Base-by-base conservation (phyloP, 1,140 invertebrate genomes). In the Apolygus lucorum region DNA sequence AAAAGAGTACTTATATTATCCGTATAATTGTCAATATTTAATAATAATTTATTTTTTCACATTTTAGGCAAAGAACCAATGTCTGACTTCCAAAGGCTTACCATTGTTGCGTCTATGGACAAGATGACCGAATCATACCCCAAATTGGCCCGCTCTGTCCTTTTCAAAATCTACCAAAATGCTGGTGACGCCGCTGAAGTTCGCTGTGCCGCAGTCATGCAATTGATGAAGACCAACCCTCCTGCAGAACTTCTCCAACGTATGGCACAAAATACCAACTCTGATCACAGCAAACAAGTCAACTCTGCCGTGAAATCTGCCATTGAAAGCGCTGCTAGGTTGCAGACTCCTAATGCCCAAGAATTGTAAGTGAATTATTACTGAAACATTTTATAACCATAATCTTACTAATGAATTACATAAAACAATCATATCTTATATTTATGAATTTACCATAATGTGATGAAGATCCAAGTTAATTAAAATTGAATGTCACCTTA, bases 161-260 rank as follows among this genome's bases (percentile, higher is more conserved):
- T 88, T 0, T 88, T 81, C 77, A 87, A 83, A 73, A 85, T 89
- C 67, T 86, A 88, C 72, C 79, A 82, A 70, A 89, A 89, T 76
- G 79, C 79, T 13, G 82, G 78, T 62, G 88, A 90, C 72, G 72
- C 79, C n/a, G 82, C 85, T 66, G 83, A 88, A 78, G 77, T 89
- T 1, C 82, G 88, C 72, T 82, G 83, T 28, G 83, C 84, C 52
- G 87, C 88, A 42, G 83, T 88, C 4, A 81, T 80, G 25, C 77
- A 82, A 14, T 64, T 85, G 28, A 83, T 88, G 77, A 80, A 78
- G 62, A 80, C 83, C 52, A 78, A 83, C 52, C 87, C 88, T 14
- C 80, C 86, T 0, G 74, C 78, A 14, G 76, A 76, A 14, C 86
- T 88, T 81, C 82, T 90, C 73, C 84, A 87, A 77, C 79, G 81